Conservation (phyloP, 2,888 invertebrate species). For the Adelognathus sp. region DNA sequence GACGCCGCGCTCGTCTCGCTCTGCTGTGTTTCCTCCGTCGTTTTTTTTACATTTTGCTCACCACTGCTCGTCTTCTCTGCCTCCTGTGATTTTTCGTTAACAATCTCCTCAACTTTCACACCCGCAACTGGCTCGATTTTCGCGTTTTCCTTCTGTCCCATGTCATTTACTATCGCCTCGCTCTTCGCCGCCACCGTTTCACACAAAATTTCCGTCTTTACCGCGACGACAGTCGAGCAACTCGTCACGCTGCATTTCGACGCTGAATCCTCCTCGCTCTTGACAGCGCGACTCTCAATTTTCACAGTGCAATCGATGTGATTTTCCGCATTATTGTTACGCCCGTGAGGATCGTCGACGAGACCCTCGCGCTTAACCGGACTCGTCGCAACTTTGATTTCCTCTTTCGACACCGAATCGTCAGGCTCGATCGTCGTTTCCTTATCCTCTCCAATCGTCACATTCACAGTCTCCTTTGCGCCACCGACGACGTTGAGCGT, state of each 20-base stretch:
- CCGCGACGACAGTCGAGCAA: neutral
- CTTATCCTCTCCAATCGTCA: constrained; percentile 69
- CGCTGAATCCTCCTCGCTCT: neutral
- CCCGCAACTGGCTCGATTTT: too few relatives aligned
- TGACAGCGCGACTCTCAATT: neutral
- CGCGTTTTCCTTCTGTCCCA: neutral
- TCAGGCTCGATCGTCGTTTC: neutral
- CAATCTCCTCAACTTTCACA: too few relatives aligned
- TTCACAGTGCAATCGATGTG: constrained; percentile 21
- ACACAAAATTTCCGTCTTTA: neutral
- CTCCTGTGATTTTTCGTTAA: constrained; percentile 67
- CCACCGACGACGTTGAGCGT: constrained; percentile 17
- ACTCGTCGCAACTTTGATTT: constrained; percentile 42
- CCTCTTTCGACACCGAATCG: neutral
- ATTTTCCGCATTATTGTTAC: constrained; percentile 44
- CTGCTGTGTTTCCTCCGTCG: constrained; percentile 64
- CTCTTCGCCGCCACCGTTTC: neutral
- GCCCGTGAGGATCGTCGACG: constrained; percentile 47
- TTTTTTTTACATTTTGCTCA: constrained; percentile 74
- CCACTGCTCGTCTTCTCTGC: neutral
- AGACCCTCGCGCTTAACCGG: constrained; percentile 59
- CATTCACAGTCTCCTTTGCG: constrained; percentile 50
- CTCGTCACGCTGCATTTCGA: neutral
- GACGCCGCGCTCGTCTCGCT: constrained; percentile 72
- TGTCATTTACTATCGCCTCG: constrained; percentile 12